phyloP scores from a whole-genome alignment of 23 tunicate species.

The Halocynthia roretzi region DNA sequence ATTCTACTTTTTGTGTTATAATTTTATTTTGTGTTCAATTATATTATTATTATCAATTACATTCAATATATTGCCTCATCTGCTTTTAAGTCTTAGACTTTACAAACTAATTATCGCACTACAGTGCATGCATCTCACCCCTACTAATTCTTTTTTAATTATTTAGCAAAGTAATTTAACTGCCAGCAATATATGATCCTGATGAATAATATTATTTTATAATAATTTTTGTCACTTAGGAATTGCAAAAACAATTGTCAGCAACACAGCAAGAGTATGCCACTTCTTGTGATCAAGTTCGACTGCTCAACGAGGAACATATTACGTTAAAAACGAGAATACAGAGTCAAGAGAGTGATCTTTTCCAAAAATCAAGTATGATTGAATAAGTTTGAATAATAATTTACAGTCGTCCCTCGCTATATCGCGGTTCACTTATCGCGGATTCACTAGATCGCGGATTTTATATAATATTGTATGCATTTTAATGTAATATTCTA shows the following conservation, averaged over 20 bases:
- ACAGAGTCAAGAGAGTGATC: conserved; percentile 61
- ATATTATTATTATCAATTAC: too few species aligned
- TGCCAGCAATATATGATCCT: not conserved
- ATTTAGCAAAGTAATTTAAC: not conserved
- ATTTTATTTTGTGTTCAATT: too few species aligned
- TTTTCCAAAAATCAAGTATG: conserved; percentile 78
- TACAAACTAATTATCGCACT: not conserved
- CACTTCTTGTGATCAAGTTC: conserved; percentile 24
- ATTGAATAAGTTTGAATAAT: not conserved
- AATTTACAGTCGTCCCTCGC: not conserved
- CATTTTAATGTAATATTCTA: too few species aligned
- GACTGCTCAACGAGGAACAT: conserved; percentile 39
- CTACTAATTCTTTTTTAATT: not conserved
- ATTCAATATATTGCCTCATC: too few species aligned
- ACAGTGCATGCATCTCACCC: not conserved
- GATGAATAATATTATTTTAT: not conserved
- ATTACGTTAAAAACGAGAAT: conserved; percentile 25
- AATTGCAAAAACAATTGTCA: conserved; percentile 43
- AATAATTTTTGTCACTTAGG: conserved; percentile 20
- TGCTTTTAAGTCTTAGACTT: not conserved
- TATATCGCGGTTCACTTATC: not conserved
- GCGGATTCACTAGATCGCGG: too few species aligned
- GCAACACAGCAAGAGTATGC: conserved; percentile 41
- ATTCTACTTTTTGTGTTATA: too few species aligned
- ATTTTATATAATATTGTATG: too few species aligned